Base-by-base conservation (phyloP, 1,140 invertebrate genomes). In the Piezodorus guildinii region DNA sequence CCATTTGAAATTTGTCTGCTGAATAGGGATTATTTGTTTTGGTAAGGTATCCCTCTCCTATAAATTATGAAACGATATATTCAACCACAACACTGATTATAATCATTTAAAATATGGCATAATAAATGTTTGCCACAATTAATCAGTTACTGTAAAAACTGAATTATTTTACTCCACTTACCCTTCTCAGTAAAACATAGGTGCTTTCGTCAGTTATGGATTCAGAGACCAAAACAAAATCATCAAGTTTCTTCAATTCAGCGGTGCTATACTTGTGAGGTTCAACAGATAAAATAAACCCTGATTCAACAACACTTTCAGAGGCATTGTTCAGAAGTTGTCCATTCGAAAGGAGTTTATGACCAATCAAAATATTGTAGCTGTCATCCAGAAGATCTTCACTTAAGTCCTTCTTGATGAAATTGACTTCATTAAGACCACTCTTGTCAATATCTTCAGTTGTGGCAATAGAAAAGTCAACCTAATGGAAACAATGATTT, bases 1-100 rank as follows among this genome's bases (percentile, higher is more conserved):
- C 94, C 94, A 97, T 3, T 72, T 73, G 70, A 85, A 90, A 68
- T 83, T 81, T 59, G 81, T 84, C 69, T 86, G 85, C 1, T 23
- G 17, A 23, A 56, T 56, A 16, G 17, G 52, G 17, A 56, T 25
- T 16, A 56, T 80, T 82, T 21, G 86, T 77, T 63, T 80, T 70
- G 64, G 86, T 80, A 0, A 6, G 1, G 34, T 6, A 10, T 39
- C 34, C 34, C 34, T 39, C 34, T 39, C 34, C 34, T 39, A 12
- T 10, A 39, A 39, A 39, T 39, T 39, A 39, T 39, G 12, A 39
- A 39, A 10, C 6, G 9, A 39, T 39, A 39, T 1, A 4, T 30
- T 39, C 9, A 39, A 39, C 6, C 9, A 39, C 9, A 39, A 10
- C 34, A 39, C 2, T 39, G 12, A 39, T 39, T 12, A 39, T 39